Evolutionary conservation across 2,797 vertebrate species (phyloP).

Genomic region (Phrynocephalus forsythii): DNA sequence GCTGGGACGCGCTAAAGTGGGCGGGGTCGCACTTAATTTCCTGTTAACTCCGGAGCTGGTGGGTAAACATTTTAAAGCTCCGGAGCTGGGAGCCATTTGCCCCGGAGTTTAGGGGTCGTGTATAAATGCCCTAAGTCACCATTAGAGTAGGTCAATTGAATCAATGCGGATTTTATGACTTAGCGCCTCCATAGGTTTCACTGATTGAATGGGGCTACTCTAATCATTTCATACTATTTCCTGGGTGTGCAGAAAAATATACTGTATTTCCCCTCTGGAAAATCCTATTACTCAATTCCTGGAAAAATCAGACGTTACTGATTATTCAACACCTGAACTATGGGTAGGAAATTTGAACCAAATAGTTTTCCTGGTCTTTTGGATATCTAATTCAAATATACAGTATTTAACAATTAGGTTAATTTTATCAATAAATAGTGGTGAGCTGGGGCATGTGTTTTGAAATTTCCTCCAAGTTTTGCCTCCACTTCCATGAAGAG

Average conservation of each 20-base stretch:
- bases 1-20: too few species aligned
- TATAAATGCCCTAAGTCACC: too few species aligned
- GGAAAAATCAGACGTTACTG: background rate
- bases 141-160: too few species aligned
- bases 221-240: too few species aligned
- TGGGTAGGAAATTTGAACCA: background rate
- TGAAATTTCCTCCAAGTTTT: background rate
- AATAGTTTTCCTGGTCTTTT: background rate
- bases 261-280: background rate
- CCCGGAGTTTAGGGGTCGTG: too few species aligned
- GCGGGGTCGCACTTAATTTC: too few species aligned
- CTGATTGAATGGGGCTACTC: too few species aligned
- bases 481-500: background rate
- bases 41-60: too few species aligned
- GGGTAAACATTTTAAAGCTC: too few species aligned
- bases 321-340: background rate
- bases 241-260: background rate
- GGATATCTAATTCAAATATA: background rate
- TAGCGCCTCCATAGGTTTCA: too few species aligned
- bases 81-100: too few species aligned
- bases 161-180: too few species aligned
- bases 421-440: background rate
- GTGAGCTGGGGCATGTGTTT: background rate
- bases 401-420: background rate
- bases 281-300: background rate